phyloP scores from a whole-genome alignment of 2,113 vertebrate species.

The Toxotes chatareus region DNA sequence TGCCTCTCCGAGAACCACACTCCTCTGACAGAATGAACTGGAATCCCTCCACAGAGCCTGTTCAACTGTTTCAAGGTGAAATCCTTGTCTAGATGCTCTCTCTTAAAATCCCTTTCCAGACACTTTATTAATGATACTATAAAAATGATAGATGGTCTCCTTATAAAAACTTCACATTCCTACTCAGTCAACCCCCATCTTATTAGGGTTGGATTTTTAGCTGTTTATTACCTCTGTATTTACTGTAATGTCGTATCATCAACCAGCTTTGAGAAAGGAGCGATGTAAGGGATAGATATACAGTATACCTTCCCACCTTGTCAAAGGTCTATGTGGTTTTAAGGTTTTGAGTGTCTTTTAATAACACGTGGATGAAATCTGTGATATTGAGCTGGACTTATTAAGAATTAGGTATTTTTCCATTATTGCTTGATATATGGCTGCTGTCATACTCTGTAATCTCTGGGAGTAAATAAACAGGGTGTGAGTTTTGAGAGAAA shows the following conservation, averaged over 20 bases:
- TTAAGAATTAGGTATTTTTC: too few species aligned
- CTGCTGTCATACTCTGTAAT: not conserved
- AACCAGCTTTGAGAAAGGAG: constrained; percentile 22
- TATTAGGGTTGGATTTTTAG: constrained; percentile 52
- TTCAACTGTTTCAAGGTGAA: constrained; percentile 41
- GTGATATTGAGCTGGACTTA: not conserved
- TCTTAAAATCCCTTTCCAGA: constrained; percentile 66
- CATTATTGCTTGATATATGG: too few species aligned
- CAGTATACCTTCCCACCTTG: too few species aligned
- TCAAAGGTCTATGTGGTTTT: constrained; percentile 3
- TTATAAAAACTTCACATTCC: constrained; percentile 78
- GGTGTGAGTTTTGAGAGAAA: too few species aligned
- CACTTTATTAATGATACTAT: constrained; percentile 79
- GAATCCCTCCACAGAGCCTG: too few species aligned
- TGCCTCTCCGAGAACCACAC: too few species aligned
- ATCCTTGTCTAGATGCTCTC: constrained; percentile 49
- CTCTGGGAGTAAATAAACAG: too few species aligned
- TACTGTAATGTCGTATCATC: constrained; percentile 48
- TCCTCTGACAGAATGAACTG: too few species aligned
- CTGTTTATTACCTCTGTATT: constrained; percentile 53
- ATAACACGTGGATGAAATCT: constrained; percentile 36
- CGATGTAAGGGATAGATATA: not conserved
- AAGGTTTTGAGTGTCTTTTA: not conserved
- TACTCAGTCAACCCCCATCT: constrained; percentile 48
- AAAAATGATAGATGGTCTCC: constrained; percentile 77